Percentiles rank a stretch among this genome's conserved stretches.
phyloP scores from a whole-genome alignment of 2,797 vertebrate genomes.

The Pangasius sanitwongsei region DNA sequence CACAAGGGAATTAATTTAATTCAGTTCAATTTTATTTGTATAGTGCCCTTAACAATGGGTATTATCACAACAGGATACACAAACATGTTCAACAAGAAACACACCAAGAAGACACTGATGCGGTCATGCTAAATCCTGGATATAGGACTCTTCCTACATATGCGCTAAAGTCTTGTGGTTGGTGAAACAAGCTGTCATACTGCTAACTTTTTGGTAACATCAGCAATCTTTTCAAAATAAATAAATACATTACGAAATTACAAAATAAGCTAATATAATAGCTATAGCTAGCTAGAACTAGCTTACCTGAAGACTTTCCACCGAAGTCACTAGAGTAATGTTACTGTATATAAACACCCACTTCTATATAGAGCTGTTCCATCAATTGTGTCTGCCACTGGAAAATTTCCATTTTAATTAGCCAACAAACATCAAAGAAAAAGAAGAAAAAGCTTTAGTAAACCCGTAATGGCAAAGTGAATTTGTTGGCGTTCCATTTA shows the following conservation, averaged over 20 bases:
- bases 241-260: not conserved
- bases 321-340: not conserved
- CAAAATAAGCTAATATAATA: not conserved
- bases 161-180: not conserved
- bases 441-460: not conserved
- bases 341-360: not conserved
- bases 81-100: too few relatives aligned
- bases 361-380: not conserved
- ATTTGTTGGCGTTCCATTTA: not conserved
- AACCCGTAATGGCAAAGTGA: not conserved
- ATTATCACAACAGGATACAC: not conserved
- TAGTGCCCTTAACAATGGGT: not conserved
- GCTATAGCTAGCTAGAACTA: not conserved
- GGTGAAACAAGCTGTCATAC: not conserved
- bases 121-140: too few relatives aligned
- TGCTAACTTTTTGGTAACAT: not conserved
- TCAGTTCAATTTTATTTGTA: too few relatives aligned
- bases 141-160: not conserved
- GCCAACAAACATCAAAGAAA: not conserved
- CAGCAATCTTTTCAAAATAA: not conserved
- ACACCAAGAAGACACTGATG: too few relatives aligned
- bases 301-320: not conserved
- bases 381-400: not conserved
- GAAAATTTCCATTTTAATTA: not conserved
- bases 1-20: too few relatives aligned